A percentile compares a stretch with the other conserved stretches of the same genome.
Evolutionary conservation across 2,888 invertebrate genomes (phyloP).

Genomic region (Epinotia ramella): DNA sequence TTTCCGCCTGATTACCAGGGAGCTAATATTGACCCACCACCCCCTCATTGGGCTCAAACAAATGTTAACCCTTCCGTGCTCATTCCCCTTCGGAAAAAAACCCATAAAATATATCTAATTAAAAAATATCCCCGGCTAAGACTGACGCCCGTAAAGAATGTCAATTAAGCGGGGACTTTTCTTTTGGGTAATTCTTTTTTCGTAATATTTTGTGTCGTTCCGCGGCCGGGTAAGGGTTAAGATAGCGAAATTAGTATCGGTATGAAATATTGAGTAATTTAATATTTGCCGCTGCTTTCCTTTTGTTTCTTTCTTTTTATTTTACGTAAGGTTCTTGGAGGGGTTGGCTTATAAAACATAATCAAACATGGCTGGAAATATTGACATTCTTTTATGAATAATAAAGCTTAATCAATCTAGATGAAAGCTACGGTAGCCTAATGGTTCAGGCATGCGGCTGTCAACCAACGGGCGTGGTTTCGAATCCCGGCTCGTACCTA

Average conservation of each 20-base stretch:
- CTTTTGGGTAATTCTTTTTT: constrained; percentile 67
- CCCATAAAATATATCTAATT: constrained; percentile 86
- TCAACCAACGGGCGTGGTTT: too few species aligned
- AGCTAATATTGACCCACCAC: constrained; percentile 83
- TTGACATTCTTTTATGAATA: constrained; percentile 29
- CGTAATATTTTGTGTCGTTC: constrained; percentile 77
- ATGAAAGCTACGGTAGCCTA: neutral
- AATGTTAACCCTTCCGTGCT: constrained; percentile 84
- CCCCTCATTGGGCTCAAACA: constrained; percentile 76
- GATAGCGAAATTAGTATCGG: constrained; percentile 85
- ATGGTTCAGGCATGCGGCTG: too few species aligned
- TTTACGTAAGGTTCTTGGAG: constrained; percentile 18
- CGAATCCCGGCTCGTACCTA: too few species aligned
- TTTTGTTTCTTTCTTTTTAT: constrained; percentile 46
- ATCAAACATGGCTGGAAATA: constrained; percentile 28
- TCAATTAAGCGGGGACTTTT: constrained; percentile 82
- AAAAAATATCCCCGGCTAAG: constrained; percentile 85
- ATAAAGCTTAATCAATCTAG: constrained; percentile 1
- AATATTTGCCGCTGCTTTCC: constrained; percentile 69
- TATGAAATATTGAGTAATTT: constrained; percentile 85
- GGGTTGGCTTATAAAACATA: constrained; percentile 25
- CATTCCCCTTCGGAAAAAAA: constrained; percentile 82
- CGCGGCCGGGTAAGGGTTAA: constrained; percentile 81
- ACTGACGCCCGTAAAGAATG: constrained; percentile 86
- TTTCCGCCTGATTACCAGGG: constrained; percentile 83